A percentile compares a stretch with the other conserved stretches of the same genome.
Evolutionary conservation across 1,140 invertebrate genomes (phyloP).

Genomic region (Hermetia illucens): DNA sequence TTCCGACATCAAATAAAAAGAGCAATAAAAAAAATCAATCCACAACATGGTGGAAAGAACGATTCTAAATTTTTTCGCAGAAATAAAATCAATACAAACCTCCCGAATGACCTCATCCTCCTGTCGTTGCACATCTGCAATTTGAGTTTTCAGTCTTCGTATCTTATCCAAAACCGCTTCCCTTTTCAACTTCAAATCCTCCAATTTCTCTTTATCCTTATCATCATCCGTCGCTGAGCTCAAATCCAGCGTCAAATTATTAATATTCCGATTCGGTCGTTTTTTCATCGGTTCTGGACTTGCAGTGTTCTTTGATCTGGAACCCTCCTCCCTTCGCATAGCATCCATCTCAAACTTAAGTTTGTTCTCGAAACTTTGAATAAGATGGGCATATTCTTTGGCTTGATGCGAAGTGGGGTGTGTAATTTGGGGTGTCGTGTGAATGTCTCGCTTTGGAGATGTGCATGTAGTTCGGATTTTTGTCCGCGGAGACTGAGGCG

Average conservation of each 20-base stretch:
- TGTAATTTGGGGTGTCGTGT: constrained; percentile 16
- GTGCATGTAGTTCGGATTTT: constrained; percentile 29
- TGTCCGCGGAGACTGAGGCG: constrained; percentile 27
- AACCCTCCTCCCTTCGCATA: constrained; percentile 10
- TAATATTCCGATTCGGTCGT: constrained; percentile 23
- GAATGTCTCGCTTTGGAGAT: constrained; percentile 23
- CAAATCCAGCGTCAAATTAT: constrained; percentile 25
- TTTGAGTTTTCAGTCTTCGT: constrained; percentile 41
- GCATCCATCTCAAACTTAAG: constrained; percentile 18
- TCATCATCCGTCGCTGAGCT: background rate
- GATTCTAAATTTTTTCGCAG: no score
- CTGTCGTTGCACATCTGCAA: constrained; percentile 34
- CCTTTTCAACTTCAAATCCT: constrained; percentile 5
- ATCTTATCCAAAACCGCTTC: background rate
- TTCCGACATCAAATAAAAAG: background rate
- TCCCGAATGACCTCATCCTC: constrained; percentile 46
- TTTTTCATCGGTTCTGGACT: constrained; percentile 11
- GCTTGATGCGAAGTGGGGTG: constrained; percentile 12
- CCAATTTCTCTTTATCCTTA: constrained; percentile 1
- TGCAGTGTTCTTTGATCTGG: constrained; percentile 4
- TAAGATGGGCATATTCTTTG: constrained; percentile 25
- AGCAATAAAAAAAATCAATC: no score
- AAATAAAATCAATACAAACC: constrained; percentile 26
- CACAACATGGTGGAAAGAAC: no score
- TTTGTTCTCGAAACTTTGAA: constrained; percentile 27